Percentiles rank a stretch among this genome's conserved stretches.
These are phyloP conservation scores for Drosophila borborema DNA, from an alignment of 2,888 invertebrate species.

Conservation along the genomic window DNA sequence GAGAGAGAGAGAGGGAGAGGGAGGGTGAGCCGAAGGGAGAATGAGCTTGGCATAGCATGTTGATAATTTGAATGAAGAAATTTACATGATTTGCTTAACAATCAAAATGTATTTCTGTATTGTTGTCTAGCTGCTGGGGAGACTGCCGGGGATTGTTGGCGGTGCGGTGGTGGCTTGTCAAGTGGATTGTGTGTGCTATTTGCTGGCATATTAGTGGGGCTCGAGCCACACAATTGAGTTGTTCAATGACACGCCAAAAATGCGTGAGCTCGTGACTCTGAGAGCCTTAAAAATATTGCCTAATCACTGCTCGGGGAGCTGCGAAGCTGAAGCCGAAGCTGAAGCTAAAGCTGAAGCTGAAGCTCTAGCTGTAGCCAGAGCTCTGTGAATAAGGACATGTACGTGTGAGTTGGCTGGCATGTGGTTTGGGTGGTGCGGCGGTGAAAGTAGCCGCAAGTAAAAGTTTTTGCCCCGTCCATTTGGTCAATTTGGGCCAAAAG, in stretches of 20 bases:
- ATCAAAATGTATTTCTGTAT: constrained; percentile 47
- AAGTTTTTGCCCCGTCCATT: constrained; percentile 67
- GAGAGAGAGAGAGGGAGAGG: constrained; percentile 3
- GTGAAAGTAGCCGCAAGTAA: constrained; percentile 72
- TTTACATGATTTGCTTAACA: constrained; percentile 77
- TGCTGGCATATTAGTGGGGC: constrained; percentile 30
- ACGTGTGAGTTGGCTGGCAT: constrained; percentile 32
- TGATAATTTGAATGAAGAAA: constrained; percentile 72
- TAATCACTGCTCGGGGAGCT: constrained; percentile 73
- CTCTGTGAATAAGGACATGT: constrained; percentile 44
- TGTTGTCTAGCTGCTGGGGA: constrained; percentile 21
- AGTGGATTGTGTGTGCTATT: constrained; percentile 29
- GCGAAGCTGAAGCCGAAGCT: too few species aligned
- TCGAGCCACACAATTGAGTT: constrained; percentile 58
- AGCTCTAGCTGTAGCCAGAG: constrained; percentile 12
- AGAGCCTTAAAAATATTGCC: constrained; percentile 61
- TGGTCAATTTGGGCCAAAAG: constrained; percentile 78
- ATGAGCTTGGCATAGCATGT: constrained; percentile 11
- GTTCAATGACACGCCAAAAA: constrained; percentile 72
- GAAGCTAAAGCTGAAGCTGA: constrained; percentile 15
- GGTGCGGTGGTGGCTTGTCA: not conserved
- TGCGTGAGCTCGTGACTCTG: constrained; percentile 47
- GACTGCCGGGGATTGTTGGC: not conserved
- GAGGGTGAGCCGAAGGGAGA: constrained; percentile 8
- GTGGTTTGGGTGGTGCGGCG: constrained; percentile 11